Base-by-base conservation (phyloP, 2,888 invertebrate genomes). In the Embidobia sp. region DNA sequence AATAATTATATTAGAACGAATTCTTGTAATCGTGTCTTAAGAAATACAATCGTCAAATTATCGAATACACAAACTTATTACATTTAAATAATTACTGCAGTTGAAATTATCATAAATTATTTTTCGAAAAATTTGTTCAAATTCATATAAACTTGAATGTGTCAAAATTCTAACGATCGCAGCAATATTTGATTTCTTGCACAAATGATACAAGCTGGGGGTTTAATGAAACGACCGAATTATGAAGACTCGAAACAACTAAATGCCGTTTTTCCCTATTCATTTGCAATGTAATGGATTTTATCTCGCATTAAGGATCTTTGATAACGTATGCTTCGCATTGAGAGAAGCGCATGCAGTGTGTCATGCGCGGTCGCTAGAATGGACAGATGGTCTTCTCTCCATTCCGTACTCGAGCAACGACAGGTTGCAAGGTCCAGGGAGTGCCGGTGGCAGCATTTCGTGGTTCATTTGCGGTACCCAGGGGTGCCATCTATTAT, bases 391-490 rank as follows among this genome's bases (percentile, higher is more conserved):
- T 87, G 88, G 85, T 82, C 53, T 73, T 66, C 64, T 81, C 83
- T 84, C 82, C 63, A 76, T 79, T 81, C 79, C 78, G 79, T 83
- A 77, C 61, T 70, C 75, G 40, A 75, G 82, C 81, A 85, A 85
- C 87, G 88, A 88, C 89, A 88, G 89, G 89, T 89, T 88, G 88
- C 79, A 76, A 22, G 77, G 86, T 85, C 86, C 87, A 80, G 79
- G 76, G 82, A 82, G 83, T 83, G 85, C 85, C 85, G 80, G 86
- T 88, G 81, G 87, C 88, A 89, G 88, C 87, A 89, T 89, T 89
- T 89, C 89, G 89, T 89, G 89, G 89, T 89, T 89, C 89, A 89
- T 89, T 89, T 89, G 89, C 89, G 89, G 89, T 88, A 86, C 89
- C 89, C 89, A 88, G 84, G 89, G 89, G 89, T 89, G 85, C 86